phyloP scores from a whole-genome alignment of 1,140 invertebrate genomes.

The Mya arenaria region DNA sequence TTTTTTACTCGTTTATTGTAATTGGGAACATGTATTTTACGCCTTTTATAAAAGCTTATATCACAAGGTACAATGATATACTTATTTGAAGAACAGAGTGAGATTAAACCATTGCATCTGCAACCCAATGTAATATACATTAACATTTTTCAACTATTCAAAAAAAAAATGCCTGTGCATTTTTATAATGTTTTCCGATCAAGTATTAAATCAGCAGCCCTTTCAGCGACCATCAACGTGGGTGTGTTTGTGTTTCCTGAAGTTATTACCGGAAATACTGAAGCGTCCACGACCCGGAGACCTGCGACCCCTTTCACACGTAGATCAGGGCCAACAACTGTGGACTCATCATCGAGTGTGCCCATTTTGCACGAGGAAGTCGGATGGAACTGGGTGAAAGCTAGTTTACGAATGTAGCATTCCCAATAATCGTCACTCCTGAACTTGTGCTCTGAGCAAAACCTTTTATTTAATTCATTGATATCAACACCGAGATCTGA shows the following conservation, averaged over 20 bases:
- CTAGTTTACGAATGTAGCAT: constrained; percentile 23
- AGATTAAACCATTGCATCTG: no score
- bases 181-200: no score
- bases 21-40: no score
- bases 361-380: constrained; percentile 93
- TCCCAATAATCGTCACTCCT: constrained; percentile 20
- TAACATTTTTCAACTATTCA: no score
- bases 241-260: constrained; percentile 90
- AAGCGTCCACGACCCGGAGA: constrained; percentile 70
- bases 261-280: constrained; percentile 65
- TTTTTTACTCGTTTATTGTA: no score
- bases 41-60: no score
- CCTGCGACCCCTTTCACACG: constrained; percentile 42
- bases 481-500: constrained; percentile 26
- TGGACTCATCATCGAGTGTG: not conserved
- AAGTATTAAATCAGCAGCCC: constrained; percentile 91
- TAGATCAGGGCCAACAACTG: constrained; percentile 40
- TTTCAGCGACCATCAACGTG: constrained; percentile 93
- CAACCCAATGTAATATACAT: no score
- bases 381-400: constrained; percentile 82
- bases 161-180: no score
- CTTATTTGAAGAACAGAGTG: no score
- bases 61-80: no score
- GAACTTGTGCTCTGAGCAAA: constrained; percentile 34
- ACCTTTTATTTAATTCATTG: constrained; percentile 10